Percentiles rank a stretch among this genome's conserved stretches.
phyloP scores from a whole-genome alignment of 2,888 invertebrate species.

The Oasisia sp. region DNA sequence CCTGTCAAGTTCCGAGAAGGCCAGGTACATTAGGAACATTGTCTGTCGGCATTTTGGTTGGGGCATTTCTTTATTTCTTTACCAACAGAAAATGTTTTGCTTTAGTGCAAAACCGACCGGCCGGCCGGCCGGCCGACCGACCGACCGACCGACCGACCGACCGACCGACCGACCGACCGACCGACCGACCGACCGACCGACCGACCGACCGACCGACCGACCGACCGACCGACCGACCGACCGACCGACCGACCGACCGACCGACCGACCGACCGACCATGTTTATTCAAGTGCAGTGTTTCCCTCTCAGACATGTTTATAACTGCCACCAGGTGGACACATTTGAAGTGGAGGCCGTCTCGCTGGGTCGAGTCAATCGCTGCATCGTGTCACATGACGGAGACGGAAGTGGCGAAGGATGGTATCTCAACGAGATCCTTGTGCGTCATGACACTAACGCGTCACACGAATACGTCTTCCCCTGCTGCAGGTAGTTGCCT shows the following conservation, averaged over 20 bases:
- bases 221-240: too few relatives aligned
- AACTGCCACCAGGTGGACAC: constrained; percentile 50
- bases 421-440: constrained; percentile 55
- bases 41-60: too few relatives aligned
- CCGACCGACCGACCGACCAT: too few relatives aligned
- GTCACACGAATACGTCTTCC: constrained; percentile 52
- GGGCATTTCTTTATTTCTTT: too few relatives aligned
- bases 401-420: constrained; percentile 56
- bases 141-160: too few relatives aligned
- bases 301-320: not conserved
- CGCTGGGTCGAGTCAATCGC: constrained; percentile 53
- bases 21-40: constrained; percentile 48
- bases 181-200: too few relatives aligned
- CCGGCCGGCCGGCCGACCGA: too few relatives aligned
- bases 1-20: constrained; percentile 52
- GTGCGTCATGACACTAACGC: constrained; percentile 51
- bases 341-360: constrained; percentile 62
- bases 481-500: constrained; percentile 43
- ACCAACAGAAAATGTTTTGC: too few relatives aligned
- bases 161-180: too few relatives aligned
- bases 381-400: constrained; percentile 61
- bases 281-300: not conserved
- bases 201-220: too few relatives aligned
- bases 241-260: too few relatives aligned
- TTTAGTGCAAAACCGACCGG: not conserved